A percentile compares a stretch with the other conserved stretches of the same genome.
phyloP scores from a whole-genome alignment of 1,140 invertebrate genomes.

The Temnothorax curvispinosus region DNA sequence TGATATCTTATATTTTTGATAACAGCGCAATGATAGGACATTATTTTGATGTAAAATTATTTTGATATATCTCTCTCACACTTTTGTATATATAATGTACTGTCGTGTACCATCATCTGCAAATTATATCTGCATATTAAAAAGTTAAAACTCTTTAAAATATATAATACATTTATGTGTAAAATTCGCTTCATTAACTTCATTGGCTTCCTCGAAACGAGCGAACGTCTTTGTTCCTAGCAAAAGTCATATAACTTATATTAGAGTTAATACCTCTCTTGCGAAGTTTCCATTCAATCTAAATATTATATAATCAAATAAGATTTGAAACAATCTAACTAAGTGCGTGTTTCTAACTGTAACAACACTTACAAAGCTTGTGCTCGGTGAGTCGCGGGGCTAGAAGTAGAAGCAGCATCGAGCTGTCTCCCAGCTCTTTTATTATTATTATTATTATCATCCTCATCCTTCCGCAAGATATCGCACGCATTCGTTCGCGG shows the following conservation, averaged over 20 bases:
- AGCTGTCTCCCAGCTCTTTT: slow-evolving; percentile 23
- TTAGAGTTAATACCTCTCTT: background rate
- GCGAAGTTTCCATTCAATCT: background rate
- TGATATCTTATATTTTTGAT: background rate
- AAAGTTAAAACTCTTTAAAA: background rate
- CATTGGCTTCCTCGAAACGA: background rate
- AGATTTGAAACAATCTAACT: slow-evolving; percentile 33
- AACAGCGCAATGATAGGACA: background rate
- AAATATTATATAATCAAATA: slow-evolving; percentile 36
- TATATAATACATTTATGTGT: background rate
- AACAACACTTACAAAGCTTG: background rate
- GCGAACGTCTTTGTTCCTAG: background rate
- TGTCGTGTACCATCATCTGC: background rate
- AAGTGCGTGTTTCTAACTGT: slow-evolving; percentile 21
- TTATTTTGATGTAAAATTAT: background rate
- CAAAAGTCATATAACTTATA: slow-evolving; percentile 1
- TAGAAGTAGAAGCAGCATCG: background rate
- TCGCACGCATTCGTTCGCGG: slow-evolving; percentile 55
- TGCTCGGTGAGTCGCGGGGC: background rate
- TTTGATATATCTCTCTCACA: background rate
- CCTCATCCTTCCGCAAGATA: slow-evolving; percentile 56
- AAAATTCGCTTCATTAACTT: background rate
- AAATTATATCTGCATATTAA: background rate
- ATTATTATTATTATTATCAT: slow-evolving; percentile 54
- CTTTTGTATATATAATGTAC: background rate